Evolutionary conservation across 2,113 vertebrate genomes (phyloP).

Genomic region (Takifugu bimaculatus): DNA sequence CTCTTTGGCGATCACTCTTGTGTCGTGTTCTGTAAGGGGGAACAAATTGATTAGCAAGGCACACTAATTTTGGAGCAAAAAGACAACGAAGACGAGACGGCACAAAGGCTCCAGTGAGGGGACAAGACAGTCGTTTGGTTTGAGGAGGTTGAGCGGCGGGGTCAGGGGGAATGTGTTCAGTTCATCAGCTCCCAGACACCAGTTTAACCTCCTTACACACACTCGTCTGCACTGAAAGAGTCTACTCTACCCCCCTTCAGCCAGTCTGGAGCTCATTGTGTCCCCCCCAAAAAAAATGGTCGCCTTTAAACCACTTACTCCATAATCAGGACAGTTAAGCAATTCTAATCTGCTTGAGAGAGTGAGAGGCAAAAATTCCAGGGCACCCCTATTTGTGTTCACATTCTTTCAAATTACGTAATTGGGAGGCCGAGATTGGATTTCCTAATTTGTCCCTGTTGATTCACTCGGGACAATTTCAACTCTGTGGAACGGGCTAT

Average conservation of each 20-base stretch:
- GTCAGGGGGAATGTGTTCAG: slow-evolving; percentile 39
- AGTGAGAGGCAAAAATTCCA: slow-evolving; percentile 48
- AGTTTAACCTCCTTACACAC: slow-evolving; percentile 37
- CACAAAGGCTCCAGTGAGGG: slow-evolving; percentile 39
- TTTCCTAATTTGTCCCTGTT: slow-evolving; percentile 78
- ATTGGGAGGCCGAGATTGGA: slow-evolving; percentile 80
- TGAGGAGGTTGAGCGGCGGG: slow-evolving; percentile 27
- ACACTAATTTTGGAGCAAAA: slow-evolving; percentile 57
- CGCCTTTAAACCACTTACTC: slow-evolving; percentile 50
- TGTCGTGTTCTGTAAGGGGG: slow-evolving; percentile 82
- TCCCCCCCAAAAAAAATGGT: slow-evolving; percentile 28
- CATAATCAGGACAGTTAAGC: slow-evolving; percentile 63
- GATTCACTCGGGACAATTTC: slow-evolving; percentile 83
- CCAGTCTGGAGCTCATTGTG: slow-evolving; percentile 56
- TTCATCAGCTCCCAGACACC: slow-evolving; percentile 14
- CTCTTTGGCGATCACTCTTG: slow-evolving; percentile 90
- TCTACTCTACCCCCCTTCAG: slow-evolving; percentile 39
- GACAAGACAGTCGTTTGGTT: slow-evolving; percentile 33
- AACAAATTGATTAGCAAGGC: slow-evolving; percentile 55
- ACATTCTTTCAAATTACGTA: slow-evolving; percentile 82
- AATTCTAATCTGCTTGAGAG: slow-evolving; percentile 50
- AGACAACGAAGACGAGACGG: slow-evolving; percentile 36
- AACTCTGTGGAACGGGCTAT: slow-evolving; percentile 71
- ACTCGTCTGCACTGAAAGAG: slow-evolving; percentile 37
- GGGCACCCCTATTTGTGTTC: slow-evolving; percentile 73